A percentile compares a stretch with the other conserved stretches of the same genome.
phyloP scores from a whole-genome alignment of 2,888 invertebrate genomes.

The Ichneumoninae sp. region DNA sequence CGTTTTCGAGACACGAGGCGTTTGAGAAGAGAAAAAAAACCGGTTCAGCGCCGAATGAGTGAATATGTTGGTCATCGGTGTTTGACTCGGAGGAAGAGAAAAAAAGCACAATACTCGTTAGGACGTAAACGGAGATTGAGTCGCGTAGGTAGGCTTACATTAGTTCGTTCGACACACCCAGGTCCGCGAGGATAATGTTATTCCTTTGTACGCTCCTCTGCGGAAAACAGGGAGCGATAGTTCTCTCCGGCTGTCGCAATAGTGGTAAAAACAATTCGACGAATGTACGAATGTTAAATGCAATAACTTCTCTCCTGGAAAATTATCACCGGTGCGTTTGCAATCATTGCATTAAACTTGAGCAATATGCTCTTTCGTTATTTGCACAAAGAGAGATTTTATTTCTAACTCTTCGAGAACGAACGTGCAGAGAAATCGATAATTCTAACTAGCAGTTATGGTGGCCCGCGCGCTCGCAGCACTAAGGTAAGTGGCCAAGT shows the following conservation, averaged over 20 bases:
- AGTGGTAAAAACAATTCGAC: conserved; percentile 35
- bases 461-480: too few relatives aligned
- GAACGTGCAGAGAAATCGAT: neutral
- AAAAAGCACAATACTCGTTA: conserved; percentile 20
- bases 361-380: neutral
- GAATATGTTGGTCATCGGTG: neutral
- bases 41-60: neutral
- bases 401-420: neutral
- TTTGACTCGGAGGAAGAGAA: neutral
- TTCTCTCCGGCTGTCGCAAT: conserved; percentile 48
- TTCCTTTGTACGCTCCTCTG: conserved; percentile 41
- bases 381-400: neutral
- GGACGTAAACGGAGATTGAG: neutral
- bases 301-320: neutral
- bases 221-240: conserved; percentile 23
- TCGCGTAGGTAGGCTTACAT: conserved; percentile 46
- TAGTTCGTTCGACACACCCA: conserved; percentile 58
- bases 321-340: neutral
- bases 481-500: too few relatives aligned
- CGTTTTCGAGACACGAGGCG: neutral
- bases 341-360: conserved; percentile 8
- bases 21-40: neutral
- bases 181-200: conserved; percentile 31
- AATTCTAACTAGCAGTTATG: neutral
- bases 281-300: conserved; percentile 9